These are phyloP conservation scores for Myrmecobius fasciatus DNA, from an alignment of 2,113 vertebrate species.

Conservation along the genomic window DNA sequence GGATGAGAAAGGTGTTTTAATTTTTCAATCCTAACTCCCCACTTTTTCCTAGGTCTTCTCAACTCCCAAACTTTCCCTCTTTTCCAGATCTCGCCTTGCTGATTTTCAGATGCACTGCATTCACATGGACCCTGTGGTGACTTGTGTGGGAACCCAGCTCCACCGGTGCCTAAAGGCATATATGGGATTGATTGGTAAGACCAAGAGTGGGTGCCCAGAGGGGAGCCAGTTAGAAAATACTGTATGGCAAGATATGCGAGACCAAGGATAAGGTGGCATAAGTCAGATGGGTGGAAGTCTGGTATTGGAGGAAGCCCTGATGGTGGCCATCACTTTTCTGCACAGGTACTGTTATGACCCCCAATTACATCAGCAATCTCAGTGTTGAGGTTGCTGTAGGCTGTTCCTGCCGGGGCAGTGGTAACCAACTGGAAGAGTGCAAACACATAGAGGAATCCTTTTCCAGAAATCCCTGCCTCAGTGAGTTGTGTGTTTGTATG, in stretches of 20 bases:
- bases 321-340: neutral
- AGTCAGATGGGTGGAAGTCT: neutral
- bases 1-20: neutral
- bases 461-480: slow-evolving; percentile 91
- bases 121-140: slow-evolving; percentile 77
- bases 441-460: slow-evolving; percentile 89
- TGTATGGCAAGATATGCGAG: neutral
- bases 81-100: slow-evolving; percentile 86
- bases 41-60: neutral
- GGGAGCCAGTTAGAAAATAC: neutral
- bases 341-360: slow-evolving; percentile 94
- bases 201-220: neutral
- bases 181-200: slow-evolving; percentile 89
- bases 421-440: slow-evolving; percentile 91
- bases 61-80: slow-evolving; percentile 62
- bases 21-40: neutral
- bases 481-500: slow-evolving; percentile 83
- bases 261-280: neutral
- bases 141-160: slow-evolving; percentile 81
- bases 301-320: neutral
- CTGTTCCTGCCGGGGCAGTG: slow-evolving; percentile 93
- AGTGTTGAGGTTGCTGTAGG: slow-evolving; percentile 91
- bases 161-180: slow-evolving; percentile 87
- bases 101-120: slow-evolving; percentile 88
- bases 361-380: slow-evolving; percentile 93